Base-by-base conservation (phyloP, 2,113 vertebrate genomes). In the Pipra filicauda region DNA sequence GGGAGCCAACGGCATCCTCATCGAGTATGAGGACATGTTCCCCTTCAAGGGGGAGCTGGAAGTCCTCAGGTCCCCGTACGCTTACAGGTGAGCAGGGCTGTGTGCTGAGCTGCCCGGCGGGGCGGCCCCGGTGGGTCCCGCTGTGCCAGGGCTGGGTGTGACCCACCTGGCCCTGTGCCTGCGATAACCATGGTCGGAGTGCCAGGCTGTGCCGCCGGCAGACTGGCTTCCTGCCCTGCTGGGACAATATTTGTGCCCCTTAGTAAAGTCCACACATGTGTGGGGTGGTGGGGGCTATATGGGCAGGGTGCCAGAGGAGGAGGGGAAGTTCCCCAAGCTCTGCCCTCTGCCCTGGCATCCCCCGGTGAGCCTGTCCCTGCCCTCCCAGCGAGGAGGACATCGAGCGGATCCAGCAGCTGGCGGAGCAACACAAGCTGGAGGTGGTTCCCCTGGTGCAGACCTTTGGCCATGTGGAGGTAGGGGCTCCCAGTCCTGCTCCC, bases 1-100 rank as follows among this genome's bases (percentile, higher is more conserved):
- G 84, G 98, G 98, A 48, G 98, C 98, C 70, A 96, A 96, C 2
- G 98, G 98, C 1, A 12, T 98, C 86, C 97, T 98, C 80, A 54
- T 98, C 2, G 98, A 98, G 78, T 98, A 98, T 14, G 98, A 98
- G 89, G 98, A 98, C 85, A 98, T 98, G 98, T 98, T 98, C 88
- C 98, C 98, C 33, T 98, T 98, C 92, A 94, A 96, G 65, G 98
- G 98, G 5, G 97, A 98, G 12, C 96, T 98, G 55, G 93, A 96
- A 37, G n/a, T 97, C 69, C 96, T 98, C 58, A 95, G 73, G 65
- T 97, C 98, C 31, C 96, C 96, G 0, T 96, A 97, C 1, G 97
- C 98, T 2, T 98, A 98, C 97, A 98, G 98, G 98, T 98, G 65
- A 96, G 97, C 44, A 13, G 54, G 28, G 39, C 35, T 26, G 39